Evolutionary conservation across 1,140 invertebrate species (phyloP), one percentile per base, ranked within the genome.

Genomic region (Drosophila lini): DNA sequence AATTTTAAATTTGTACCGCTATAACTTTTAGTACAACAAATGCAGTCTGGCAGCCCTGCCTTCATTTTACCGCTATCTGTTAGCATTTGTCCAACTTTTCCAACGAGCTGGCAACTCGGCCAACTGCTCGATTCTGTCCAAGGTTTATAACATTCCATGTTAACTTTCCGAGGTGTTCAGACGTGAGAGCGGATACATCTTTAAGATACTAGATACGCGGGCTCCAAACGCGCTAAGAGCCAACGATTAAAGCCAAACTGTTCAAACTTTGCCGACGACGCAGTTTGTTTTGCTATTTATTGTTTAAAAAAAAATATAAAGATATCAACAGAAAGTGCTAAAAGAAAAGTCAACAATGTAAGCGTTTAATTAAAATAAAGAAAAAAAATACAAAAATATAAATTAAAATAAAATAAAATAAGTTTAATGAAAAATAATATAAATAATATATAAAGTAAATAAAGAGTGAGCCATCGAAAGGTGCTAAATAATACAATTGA

Each of bases 291-390:
- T 22, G 32, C 19, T 55, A 45, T 44, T 53, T 38, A 16, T 53
- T 44, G 45, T 42, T 55, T 57, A 9, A 53, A 6, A 28, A 53
- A 11, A 28, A 15, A 36, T 19, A 60, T 19, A 60, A 36, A 22
- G 0, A 52, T 5, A 32, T 45, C 50, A 19, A 28, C 7, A 4
- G 13, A 36, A 38, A 62, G 55, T 57, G 63, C 31, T 59, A 41
- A 76, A 50, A 19, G 53, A 56, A 65, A 45, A 50, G 42, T 28
- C n/a, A 77, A 77, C 78, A 78, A 77, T 64, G 82, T 89, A 88
- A 88, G 83, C 79, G 60, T 32, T 69, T 40, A 32, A 45, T 31
- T 40, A 55, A 48, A 48, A 41, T 32, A 38, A 48, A 16, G 45
- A 22, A 45, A 48, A 8, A 19, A 3, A 31, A 25, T 19, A 41